Conservation (phyloP, 2,888 invertebrate genomes). For the Microdon myrmicae region DNA sequence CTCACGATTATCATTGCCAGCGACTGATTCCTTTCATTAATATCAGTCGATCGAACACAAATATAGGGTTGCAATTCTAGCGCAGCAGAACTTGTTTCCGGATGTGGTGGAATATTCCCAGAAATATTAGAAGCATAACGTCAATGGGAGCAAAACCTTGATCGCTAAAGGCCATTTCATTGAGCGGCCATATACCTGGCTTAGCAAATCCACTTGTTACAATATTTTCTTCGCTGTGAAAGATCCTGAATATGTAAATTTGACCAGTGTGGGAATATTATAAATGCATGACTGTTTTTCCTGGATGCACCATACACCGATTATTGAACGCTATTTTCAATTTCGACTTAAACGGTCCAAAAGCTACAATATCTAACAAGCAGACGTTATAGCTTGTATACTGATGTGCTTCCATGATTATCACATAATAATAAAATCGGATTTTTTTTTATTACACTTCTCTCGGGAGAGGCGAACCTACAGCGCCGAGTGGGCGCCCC, state of each 20-base stretch:
- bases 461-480: no score
- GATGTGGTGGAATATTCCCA: no score
- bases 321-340: conserved; percentile 32
- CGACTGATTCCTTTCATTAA: conserved; percentile 4
- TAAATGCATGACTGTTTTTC: conserved; percentile 23
- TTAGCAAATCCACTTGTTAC: conserved; percentile 20
- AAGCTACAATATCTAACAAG: conserved; percentile 44
- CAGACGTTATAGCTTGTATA: conserved; percentile 56
- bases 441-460: conserved; percentile 52
- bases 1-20: conserved; percentile 1
- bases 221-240: conserved; percentile 36
- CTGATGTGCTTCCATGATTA: conserved; percentile 59
- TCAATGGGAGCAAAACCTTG: no score
- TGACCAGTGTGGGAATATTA: conserved; percentile 29
- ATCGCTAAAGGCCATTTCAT: conserved; percentile 15
- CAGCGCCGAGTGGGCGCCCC: no score
- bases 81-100: no score
- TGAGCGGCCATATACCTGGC: conserved; percentile 13
- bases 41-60: conserved; percentile 18
- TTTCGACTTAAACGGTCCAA: conserved; percentile 33
- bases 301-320: conserved; percentile 17
- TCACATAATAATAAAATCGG: conserved; percentile 55
- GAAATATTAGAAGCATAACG: no score
- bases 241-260: conserved; percentile 27
- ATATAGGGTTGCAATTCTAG: no score